These are phyloP conservation scores for Harpagifer antarcticus DNA, from an alignment of 2,797 vertebrate genomes.

Conservation along the genomic window DNA sequence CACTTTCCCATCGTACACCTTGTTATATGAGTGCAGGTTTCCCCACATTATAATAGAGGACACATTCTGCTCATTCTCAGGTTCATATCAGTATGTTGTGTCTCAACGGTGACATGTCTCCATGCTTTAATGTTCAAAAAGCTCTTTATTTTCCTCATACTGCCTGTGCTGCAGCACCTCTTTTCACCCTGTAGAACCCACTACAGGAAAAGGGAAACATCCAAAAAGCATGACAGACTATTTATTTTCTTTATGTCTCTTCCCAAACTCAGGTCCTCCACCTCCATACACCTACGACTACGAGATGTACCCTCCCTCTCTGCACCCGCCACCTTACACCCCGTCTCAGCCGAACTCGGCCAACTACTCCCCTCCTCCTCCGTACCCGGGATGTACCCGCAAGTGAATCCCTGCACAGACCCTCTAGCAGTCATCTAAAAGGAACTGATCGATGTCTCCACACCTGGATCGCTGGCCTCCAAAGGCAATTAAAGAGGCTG, in stretches of 20 bases:
- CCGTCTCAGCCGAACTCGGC: slow-evolving; percentile 80
- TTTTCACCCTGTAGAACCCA: too few species aligned
- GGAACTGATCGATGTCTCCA: neutral
- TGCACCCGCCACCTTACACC: slow-evolving; percentile 91
- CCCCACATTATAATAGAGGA: neutral
- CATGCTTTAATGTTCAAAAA: too few species aligned
- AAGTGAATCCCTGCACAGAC: slow-evolving; percentile 78
- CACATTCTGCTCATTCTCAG: neutral
- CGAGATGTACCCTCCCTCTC: slow-evolving; percentile 87
- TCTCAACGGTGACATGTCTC: too few species aligned
- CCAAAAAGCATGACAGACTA: too few species aligned
- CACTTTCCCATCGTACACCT: neutral
- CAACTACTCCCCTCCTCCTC: slow-evolving; percentile 89
- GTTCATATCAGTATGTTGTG: too few species aligned
- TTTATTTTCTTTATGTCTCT: slow-evolving; percentile 11
- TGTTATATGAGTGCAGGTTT: neutral
- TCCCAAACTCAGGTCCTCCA: slow-evolving; percentile 84
- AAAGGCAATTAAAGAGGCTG: slow-evolving; percentile 14
- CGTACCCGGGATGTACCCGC: slow-evolving; percentile 88
- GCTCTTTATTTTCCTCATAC: too few species aligned
- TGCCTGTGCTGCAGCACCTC: too few species aligned
- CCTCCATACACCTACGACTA: slow-evolving; percentile 90
- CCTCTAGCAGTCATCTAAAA: neutral
- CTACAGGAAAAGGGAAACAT: too few species aligned
- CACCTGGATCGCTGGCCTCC: neutral